Evolutionary conservation across 1,140 invertebrate genomes (phyloP), one percentile per base, ranked within the genome.

Genomic region (Drosophila chauvacae): DNA sequence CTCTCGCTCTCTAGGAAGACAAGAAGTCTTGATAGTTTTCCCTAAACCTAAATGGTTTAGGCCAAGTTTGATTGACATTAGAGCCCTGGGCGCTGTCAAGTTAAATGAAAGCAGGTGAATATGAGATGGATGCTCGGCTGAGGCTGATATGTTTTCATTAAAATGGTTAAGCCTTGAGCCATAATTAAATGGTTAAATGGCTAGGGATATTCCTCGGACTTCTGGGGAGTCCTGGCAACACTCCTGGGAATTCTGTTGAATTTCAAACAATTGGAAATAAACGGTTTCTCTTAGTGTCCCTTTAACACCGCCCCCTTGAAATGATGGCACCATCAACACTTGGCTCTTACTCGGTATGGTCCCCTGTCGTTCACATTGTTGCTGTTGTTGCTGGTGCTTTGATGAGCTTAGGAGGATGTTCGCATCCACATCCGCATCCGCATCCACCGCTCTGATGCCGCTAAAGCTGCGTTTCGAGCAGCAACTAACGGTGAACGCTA

Each of bases 401-500:
- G 66, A 59, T 72, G 69, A 71, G 69, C 53, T 72, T 72, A 71
- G 35, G 20, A 72, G 66, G 53, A 72, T 72, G 53, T 30, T 48
- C 64, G 39, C 50, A 57, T 57, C 63, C 50, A 64, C 61, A 66
- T 33, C 48, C 50, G 13, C 44, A 45, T 42, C 41, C 20, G 45
- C 35, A 37, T 37, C 35, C 35, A 37, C 45, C 41, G 28, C n/a
- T 50, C 16, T 50, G 48, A 30, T 23, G 53, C 33, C 23, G 35
- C 53, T 48, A 56, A 48, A 74, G 74, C 80, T 77, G 33, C 77
- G 74, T 80, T 69, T 69, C 61, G 26, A 68, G 41, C 64, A 53
- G 48, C 71, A 80, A 80, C 60, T 84, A 84, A 85, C 81, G 81
- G 66, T 65, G 42, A 20, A 63, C 58, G 63, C 59, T 77, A 87